phyloP scores from a whole-genome alignment of 2,113 vertebrate genomes.

The Laticauda laticaudata region DNA sequence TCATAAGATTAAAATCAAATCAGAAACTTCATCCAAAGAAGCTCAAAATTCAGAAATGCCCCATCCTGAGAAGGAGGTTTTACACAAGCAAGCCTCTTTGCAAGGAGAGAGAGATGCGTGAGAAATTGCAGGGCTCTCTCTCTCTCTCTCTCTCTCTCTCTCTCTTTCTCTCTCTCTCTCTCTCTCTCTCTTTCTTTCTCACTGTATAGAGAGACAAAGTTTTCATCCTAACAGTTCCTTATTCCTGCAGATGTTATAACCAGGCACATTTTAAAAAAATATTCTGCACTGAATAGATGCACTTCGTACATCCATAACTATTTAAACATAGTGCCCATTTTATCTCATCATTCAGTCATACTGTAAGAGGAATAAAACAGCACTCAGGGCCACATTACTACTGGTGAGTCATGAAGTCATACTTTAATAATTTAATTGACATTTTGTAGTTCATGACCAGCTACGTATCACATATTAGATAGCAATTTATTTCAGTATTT shows the following conservation, averaged over 20 bases:
- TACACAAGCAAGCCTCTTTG: neutral
- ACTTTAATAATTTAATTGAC: slow-evolving; percentile 8
- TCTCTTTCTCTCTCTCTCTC: too few species aligned
- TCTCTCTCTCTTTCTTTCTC: too few species aligned
- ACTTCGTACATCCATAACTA: neutral
- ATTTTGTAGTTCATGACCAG: slow-evolving; percentile 24
- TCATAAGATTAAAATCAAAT: neutral
- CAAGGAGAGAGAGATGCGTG: neutral
- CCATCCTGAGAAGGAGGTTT: neutral
- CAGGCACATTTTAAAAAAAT: neutral
- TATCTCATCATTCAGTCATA: neutral
- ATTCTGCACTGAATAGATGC: neutral
- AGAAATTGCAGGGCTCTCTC: neutral
- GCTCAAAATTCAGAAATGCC: neutral
- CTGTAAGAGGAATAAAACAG: neutral
- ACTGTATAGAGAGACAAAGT: neutral
- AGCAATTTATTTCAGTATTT: slow-evolving; percentile 20
- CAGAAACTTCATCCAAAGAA: neutral
- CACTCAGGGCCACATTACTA: neutral
- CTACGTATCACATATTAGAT: slow-evolving; percentile 19
- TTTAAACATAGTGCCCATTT: neutral
- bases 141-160: too few species aligned
- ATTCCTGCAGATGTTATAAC: neutral
- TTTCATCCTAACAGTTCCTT: neutral
- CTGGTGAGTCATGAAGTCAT: neutral